Evolutionary conservation across 1,140 invertebrate species (phyloP), one percentile per base, ranked within the genome.

Genomic region (Solenopsis invicta): DNA sequence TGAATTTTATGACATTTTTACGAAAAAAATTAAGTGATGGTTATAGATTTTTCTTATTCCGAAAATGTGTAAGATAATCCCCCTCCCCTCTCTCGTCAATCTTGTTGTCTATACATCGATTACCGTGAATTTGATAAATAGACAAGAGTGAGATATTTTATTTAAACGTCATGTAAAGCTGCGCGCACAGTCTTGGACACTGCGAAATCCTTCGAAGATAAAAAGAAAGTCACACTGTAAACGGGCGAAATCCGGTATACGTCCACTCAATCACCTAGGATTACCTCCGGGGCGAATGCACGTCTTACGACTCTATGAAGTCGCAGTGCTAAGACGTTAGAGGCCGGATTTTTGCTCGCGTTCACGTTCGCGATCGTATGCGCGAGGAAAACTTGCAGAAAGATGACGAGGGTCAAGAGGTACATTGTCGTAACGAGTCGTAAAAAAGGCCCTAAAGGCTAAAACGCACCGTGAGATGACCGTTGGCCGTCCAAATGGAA

Each of bases 351-450:
- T 71, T 45, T 41, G 50, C 18, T 69, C 45, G 62, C 13, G 4
- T 16, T 82, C 52, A 21, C 50, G n/a, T 24, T 72, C 13, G 37
- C 52, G 66, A 59, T 72, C 18, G 69, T 84, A 75, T 66, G 45
- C 56, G 67, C 69, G 69, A 52, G 59, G 37, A 67, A 24, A 41
- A 45, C 56, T 66, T 66, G 59, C 24, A 12, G 76, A 61, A 29
- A 66, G 29, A 56, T 29, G 88, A 86, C 87, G 59, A 77, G 87
- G 59, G 87, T 88, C 81, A 74, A 89, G 82, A 74, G 81, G 78
- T 61, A 81, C 66, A 88, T 78, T 74, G 66, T 86, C 81, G 81
- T 85, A 88, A 85, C 72, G 59, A 89, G 67, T 74, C 80, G 67
- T 86, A 86, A 87, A 88, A 66, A 41, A 67, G 54, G 69, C 29